Conservation (phyloP, 2,113 vertebrate genomes). For the Phyllopteryx taeniolatus region DNA sequence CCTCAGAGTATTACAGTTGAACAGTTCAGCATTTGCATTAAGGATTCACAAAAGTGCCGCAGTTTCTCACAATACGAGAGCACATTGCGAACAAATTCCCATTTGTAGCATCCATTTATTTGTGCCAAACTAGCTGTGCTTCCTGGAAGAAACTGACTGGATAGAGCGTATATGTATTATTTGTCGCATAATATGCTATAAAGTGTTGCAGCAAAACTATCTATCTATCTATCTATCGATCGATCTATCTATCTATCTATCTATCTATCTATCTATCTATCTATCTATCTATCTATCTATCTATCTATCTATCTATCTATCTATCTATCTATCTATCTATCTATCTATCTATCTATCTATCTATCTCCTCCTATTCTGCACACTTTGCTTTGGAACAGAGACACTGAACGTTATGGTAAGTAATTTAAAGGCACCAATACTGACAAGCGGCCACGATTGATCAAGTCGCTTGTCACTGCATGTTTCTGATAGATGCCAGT, state of each 20-base stretch:
- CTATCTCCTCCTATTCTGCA: background rate
- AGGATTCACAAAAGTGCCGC: slow-evolving; percentile 44
- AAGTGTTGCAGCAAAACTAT: background rate
- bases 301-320: slow-evolving; percentile 6
- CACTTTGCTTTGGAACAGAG: slow-evolving; percentile 7
- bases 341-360: slow-evolving; percentile 7
- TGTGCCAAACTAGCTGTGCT: slow-evolving; percentile 19
- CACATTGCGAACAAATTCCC: slow-evolving; percentile 32
- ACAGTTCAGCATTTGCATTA: slow-evolving; percentile 34
- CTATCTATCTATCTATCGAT: slow-evolving; percentile 2
- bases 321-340: slow-evolving; percentile 6
- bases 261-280: slow-evolving; percentile 2
- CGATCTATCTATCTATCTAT: background rate
- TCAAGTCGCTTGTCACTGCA: slow-evolving; percentile 56
- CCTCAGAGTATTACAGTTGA: slow-evolving; percentile 30
- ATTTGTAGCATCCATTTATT: slow-evolving; percentile 27
- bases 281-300: slow-evolving; percentile 1
- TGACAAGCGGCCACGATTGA: slow-evolving; percentile 53
- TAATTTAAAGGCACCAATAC: slow-evolving; percentile 29
- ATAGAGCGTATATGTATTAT: slow-evolving; percentile 16
- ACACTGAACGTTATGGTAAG: slow-evolving; percentile 6
- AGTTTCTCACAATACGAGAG: slow-evolving; percentile 34
- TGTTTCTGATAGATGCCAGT: slow-evolving; percentile 60
- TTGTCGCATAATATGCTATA: slow-evolving; percentile 7
- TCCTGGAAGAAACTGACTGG: slow-evolving; percentile 14